These are phyloP conservation scores for Volucella zonaria DNA, from an alignment of 2,888 invertebrate species.

Conservation along the genomic window DNA sequence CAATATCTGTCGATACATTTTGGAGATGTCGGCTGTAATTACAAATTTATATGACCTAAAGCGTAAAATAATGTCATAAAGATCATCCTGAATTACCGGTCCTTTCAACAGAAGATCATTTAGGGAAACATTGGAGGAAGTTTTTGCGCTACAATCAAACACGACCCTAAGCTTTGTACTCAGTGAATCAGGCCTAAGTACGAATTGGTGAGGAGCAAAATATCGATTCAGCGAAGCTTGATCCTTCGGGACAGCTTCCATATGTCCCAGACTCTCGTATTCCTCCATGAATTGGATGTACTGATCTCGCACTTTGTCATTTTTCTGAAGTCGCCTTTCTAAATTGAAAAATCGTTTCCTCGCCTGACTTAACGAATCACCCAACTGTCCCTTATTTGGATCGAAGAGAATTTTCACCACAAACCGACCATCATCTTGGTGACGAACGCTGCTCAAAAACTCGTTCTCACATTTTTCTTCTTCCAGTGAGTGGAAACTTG, in stretches of 20 bases:
- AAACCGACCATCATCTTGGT: conserved; percentile 12
- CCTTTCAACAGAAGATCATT: conserved; percentile 75
- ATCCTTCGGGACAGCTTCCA: conserved; percentile 3
- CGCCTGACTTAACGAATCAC: conserved; percentile 12
- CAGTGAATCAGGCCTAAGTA: conserved; percentile 4
- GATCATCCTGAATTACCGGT: conserved; percentile 70
- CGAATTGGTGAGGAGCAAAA: conserved; percentile 9
- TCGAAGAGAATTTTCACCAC: neutral
- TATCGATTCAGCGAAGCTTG: neutral
- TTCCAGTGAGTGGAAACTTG: neutral
- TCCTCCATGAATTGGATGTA: conserved; percentile 8
- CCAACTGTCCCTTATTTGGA: neutral
- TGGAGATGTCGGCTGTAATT: neutral
- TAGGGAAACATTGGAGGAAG: conserved; percentile 59
- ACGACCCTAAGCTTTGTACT: conserved; percentile 43
- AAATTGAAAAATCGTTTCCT: conserved; percentile 3
- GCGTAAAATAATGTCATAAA: conserved; percentile 37
- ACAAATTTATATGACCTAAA: conserved; percentile 7
- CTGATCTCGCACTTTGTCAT: neutral
- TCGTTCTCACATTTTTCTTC: neutral
- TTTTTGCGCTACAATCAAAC: conserved; percentile 52
- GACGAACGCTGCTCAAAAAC: neutral
- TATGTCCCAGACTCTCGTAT: conserved; percentile 5
- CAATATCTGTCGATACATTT: neutral
- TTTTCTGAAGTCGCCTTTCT: conserved; percentile 3